Conservation (phyloP, 1,140 invertebrate genomes). For the Trichonephila inaurata region DNA sequence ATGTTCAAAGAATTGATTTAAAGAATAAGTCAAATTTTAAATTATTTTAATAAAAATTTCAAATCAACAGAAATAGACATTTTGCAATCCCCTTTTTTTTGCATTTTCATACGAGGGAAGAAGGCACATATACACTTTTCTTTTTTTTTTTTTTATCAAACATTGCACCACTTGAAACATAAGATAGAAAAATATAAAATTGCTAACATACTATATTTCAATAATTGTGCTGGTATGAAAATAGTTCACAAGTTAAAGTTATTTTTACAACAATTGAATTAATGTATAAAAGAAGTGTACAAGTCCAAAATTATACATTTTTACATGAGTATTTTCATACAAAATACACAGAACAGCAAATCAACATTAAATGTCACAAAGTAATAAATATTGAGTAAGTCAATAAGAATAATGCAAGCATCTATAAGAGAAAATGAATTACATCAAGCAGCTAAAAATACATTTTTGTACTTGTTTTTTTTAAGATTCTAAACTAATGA, state of each 20-base stretch:
- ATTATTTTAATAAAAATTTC: constrained; percentile 45
- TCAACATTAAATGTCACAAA: too few species aligned
- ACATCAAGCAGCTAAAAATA: too few species aligned
- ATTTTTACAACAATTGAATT: too few species aligned
- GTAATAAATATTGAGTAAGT: too few species aligned
- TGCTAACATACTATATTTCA: neutral
- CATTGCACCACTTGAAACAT: constrained; percentile 36
- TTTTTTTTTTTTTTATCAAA: constrained; percentile 11
- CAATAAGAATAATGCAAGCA: too few species aligned
- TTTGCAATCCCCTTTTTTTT: neutral
- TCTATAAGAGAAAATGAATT: too few species aligned
- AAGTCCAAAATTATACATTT: too few species aligned
- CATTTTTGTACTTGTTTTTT: too few species aligned
- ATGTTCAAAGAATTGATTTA: neutral
- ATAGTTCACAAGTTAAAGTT: neutral
- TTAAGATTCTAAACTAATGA: too few species aligned
- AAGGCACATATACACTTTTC: constrained; percentile 32
- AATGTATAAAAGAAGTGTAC: too few species aligned
- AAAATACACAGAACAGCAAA: too few species aligned
- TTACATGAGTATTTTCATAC: too few species aligned
- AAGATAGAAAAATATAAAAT: constrained; percentile 42
- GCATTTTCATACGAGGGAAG: neutral
- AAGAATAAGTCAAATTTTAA: neutral
- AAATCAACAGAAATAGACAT: neutral
- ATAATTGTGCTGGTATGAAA: constrained; percentile 32